Evolutionary conservation across 2,888 invertebrate genomes (phyloP), one percentile per base, ranked within the genome.

Genomic region (Isoperla grammatica): DNA sequence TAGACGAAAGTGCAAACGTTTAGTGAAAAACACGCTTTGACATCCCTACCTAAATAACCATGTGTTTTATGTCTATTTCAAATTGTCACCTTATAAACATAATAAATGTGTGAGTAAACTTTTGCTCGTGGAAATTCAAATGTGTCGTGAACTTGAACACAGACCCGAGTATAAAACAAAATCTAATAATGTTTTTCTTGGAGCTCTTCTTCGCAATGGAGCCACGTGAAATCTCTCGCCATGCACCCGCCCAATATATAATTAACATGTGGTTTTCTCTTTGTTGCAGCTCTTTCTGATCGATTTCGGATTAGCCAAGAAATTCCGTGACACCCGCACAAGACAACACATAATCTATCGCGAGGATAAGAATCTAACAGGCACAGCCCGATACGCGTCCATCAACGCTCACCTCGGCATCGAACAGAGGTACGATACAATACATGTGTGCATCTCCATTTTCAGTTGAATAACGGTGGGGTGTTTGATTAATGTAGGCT

Each of bases 351-450:
- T 99, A 77, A 77, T 85, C 8, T 99, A 99, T 76, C 88, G 97
- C 72, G 96, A 97, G 78, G 95, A 96, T 75, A 96, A 97, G 79
- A 96, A 96, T 79, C 79, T 95, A 68, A 95, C 94, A 56, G 94
- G 93, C 66, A 95, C 95, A 48, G 95, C 95, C 56, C 86, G 97
- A 72, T 99, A 99, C 78, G 99, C 99, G 66, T 96, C 96, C 65
- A 98, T 99, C 74, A 99, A 99, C 79, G 98, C 99, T 67, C 99
- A 99, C 79, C 83, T 98, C 73, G 98, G 98, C 69, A 97, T 97
- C 75, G 97, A 98, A 77, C 97, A 97, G 75, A 78, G 76, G 75
- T 76, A 69, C 64, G 59, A 29, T 29, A 29, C n/a, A n/a, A n/a
- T n/a, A n/a, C n/a, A n/a, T n/a, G n/a, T n/a, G n/a, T n/a, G n/a